Base-by-base conservation (phyloP, 2,113 vertebrate species). In the Tachysurus vachellii region DNA sequence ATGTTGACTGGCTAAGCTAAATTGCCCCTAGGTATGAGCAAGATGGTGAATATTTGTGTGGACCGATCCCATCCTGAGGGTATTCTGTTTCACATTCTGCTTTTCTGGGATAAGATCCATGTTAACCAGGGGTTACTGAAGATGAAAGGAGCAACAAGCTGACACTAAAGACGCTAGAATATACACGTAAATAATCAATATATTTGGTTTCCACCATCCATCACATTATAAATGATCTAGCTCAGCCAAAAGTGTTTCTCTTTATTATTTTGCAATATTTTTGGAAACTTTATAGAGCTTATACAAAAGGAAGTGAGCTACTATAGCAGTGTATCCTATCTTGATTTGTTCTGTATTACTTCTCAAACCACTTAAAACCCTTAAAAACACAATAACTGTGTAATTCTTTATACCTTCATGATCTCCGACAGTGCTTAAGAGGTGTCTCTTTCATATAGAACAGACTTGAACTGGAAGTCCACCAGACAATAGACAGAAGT, bases 401-500 rank as follows among this genome's bases (percentile, higher is more conserved):
- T 80, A 73, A 81, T 57, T 80, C 23, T 14, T 76, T 47, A 57
- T 13, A 50, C 16, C 66, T 61, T 82, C 68, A 82, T 82, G 36
- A 47, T 80, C 42, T 26, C 61, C 28, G 42, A 59, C 54, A 85
- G 47, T 16, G 12, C 26, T 62, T 82, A 11, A 36, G 47, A 68
- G 47, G 31, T 17, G 31, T 62, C 53, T 31, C 28, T 86, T 80
- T 81, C 59, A 82, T 53, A 88, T 26, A 42, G 75, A 44, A 66
- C 79, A 71, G 68, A 19, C 23, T 1, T 31, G 53, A 80, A 57
- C 66, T 88, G 84, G 84, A 90, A 90, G 66, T 86, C 70, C 19
- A 80, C 66, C 81, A 88, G 87, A 90, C 86, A 89, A 54, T 73
- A 80, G 62, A 61, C 42, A 66, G 53, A 66, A 36, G 66, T 17